phyloP scores from a whole-genome alignment of 2,113 vertebrate species.

The Carollia perspicillata region DNA sequence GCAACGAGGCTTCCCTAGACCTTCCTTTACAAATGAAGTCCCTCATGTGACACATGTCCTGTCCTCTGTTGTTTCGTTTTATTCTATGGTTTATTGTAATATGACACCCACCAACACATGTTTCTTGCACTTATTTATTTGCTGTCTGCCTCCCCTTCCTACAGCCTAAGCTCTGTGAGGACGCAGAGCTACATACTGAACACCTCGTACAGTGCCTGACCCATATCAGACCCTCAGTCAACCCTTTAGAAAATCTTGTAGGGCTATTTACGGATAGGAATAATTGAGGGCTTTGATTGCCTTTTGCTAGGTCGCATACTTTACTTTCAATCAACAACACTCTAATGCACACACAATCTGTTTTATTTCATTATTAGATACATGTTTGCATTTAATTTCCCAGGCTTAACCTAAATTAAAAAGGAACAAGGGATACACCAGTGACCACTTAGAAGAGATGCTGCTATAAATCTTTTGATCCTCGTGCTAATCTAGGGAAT shows the following conservation, averaged over 20 bases:
- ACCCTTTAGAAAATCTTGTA: background rate
- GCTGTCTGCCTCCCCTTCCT: background rate
- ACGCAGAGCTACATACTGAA: background rate
- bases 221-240: background rate
- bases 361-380: slow-evolving; percentile 32
- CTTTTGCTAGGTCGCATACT: background rate
- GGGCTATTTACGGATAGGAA: background rate
- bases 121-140: background rate
- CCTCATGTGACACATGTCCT: background rate
- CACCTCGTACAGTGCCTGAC: background rate
- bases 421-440: slow-evolving; percentile 10
- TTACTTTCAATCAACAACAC: background rate
- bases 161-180: background rate
- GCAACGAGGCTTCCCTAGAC: background rate
- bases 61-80: background rate
- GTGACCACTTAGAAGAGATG: slow-evolving; percentile 6
- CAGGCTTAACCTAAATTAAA: slow-evolving; percentile 44
- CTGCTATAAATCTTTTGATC: background rate
- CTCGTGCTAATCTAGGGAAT: background rate
- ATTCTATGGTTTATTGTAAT: background rate
- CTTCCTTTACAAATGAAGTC: background rate
- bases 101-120: background rate
- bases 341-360: background rate
- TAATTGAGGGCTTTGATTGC: background rate
- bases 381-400: background rate